phyloP scores from a whole-genome alignment of 2,797 vertebrate genomes.

The Brotula barbata region DNA sequence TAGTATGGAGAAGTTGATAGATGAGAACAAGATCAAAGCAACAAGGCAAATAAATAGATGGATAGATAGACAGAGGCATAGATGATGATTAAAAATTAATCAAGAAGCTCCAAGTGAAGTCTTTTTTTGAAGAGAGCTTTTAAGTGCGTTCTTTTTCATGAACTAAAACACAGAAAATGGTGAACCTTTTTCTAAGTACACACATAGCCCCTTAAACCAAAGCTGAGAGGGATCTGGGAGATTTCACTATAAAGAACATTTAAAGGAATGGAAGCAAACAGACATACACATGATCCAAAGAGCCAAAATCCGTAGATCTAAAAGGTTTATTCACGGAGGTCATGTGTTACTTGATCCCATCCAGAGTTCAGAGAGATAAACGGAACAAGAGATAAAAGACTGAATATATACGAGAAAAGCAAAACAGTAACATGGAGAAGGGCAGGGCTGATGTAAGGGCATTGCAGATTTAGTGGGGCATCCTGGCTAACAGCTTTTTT shows the following conservation, averaged over 20 bases:
- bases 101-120: background rate
- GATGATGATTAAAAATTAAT: constrained; percentile 1
- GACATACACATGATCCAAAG: constrained; percentile 15
- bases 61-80: background rate
- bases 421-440: constrained; percentile 29
- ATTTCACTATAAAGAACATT: constrained; percentile 32
- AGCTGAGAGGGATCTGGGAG: constrained; percentile 25
- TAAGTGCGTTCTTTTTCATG: too few species aligned
- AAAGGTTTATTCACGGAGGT: constrained; percentile 35
- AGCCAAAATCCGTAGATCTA: constrained; percentile 37
- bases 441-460: constrained; percentile 38
- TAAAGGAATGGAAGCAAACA: constrained; percentile 29
- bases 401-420: constrained; percentile 15
- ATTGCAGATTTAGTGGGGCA: constrained; percentile 36
- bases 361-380: constrained; percentile 28
- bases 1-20: constrained; percentile 7
- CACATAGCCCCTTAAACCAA: too few species aligned
- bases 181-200: background rate
- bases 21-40: constrained; percentile 3
- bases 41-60: background rate
- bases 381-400: constrained; percentile 22
- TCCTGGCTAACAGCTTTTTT: constrained; percentile 6
- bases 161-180: constrained; percentile 29
- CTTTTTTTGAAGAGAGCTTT: constrained; percentile 10
- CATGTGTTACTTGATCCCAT: constrained; percentile 45